These are phyloP conservation scores for Suncus etruscus DNA, from an alignment of 2,113 vertebrate species.

Conservation along the genomic window DNA sequence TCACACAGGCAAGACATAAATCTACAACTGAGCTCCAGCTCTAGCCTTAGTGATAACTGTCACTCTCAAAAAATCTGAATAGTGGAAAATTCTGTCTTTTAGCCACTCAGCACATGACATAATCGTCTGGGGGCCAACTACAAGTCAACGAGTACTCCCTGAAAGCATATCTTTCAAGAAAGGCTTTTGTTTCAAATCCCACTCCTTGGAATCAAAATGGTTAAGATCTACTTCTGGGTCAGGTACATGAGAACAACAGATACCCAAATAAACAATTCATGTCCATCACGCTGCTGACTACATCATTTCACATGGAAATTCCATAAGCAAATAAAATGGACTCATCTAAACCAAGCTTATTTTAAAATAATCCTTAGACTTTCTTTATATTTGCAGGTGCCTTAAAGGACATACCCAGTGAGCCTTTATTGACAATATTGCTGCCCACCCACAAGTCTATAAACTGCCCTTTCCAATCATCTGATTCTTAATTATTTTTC, in stretches of 20 bases:
- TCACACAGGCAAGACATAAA: too few species aligned
- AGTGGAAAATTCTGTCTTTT: too few species aligned
- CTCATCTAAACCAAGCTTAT: not conserved
- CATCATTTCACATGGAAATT: slow-evolving; percentile 33
- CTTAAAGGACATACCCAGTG: too few species aligned
- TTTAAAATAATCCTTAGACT: too few species aligned
- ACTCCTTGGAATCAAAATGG: not conserved
- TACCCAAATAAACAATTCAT: not conserved
- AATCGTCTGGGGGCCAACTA: not conserved
- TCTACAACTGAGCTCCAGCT: too few species aligned
- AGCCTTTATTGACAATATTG: too few species aligned
- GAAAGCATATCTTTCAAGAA: not conserved
- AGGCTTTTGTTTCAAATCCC: slow-evolving; percentile 7
- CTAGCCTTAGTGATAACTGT: too few species aligned
- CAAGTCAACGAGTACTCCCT: not conserved
- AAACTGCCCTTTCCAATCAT: too few species aligned
- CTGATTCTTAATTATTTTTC: too few species aligned
- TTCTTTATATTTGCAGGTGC: too few species aligned
- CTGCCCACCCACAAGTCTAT: too few species aligned
- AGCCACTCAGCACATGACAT: not conserved
- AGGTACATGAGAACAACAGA: not conserved
- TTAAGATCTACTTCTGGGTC: not conserved
- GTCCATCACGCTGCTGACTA: not conserved
- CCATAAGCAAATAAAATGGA: not conserved
- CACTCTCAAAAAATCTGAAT: too few species aligned